phyloP scores from a whole-genome alignment of 2,797 vertebrate species.

The Pagetopsis macropterus region DNA sequence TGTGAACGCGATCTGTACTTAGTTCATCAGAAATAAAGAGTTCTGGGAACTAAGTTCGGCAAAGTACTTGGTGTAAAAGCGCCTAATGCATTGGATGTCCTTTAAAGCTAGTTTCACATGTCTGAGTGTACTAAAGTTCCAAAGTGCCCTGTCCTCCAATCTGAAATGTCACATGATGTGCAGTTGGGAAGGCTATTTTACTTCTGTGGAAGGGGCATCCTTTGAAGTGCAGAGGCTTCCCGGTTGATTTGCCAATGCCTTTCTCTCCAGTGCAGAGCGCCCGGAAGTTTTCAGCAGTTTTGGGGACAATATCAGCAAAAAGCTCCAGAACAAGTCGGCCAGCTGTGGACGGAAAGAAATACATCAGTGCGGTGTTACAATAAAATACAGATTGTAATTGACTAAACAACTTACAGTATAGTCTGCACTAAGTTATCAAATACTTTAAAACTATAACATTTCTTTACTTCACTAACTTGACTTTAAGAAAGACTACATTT shows the following conservation, averaged over 20 bases:
- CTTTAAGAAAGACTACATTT: background rate
- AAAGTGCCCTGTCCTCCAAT: slow-evolving; percentile 7
- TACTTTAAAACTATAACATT: background rate
- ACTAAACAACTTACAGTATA: background rate
- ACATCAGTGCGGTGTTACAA: background rate
- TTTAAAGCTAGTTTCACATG: background rate
- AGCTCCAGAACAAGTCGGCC: slow-evolving; percentile 93
- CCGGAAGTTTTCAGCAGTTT: slow-evolving; percentile 96
- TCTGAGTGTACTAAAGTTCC: background rate
- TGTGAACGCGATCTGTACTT: no score
- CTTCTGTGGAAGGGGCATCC: slow-evolving; percentile 97
- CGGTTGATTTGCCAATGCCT: slow-evolving; percentile 88
- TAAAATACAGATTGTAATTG: background rate
- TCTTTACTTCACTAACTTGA: background rate
- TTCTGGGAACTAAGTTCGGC: no score
- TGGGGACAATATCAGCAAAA: slow-evolving; percentile 93
- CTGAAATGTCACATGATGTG: background rate
- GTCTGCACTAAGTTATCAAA: background rate
- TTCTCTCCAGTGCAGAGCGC: slow-evolving; percentile 96
- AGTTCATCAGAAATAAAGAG: no score
- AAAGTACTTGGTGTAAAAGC: no score
- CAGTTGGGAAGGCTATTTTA: slow-evolving; percentile 63
- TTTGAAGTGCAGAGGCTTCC: slow-evolving; percentile 95
- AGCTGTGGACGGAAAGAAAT: slow-evolving; percentile 74
- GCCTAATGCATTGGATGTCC: background rate